A percentile compares a stretch with the other conserved stretches of the same genome.
phyloP scores from a whole-genome alignment of 2,797 vertebrate genomes.

The Alfaro cultratus region DNA sequence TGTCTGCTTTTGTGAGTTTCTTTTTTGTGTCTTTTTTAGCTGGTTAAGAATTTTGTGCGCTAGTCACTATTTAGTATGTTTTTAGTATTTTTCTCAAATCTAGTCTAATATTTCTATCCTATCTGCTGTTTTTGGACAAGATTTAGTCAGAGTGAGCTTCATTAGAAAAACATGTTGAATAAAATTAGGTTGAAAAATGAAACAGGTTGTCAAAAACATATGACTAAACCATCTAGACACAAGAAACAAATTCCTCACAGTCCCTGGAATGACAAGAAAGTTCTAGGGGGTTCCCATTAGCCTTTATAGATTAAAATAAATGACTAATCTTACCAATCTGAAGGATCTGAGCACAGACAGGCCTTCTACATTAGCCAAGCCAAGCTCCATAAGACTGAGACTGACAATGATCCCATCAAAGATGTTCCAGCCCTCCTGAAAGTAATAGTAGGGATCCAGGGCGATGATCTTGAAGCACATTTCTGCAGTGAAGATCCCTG shows the following conservation, averaged over 20 bases:
- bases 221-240: neutral
- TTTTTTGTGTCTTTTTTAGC: neutral
- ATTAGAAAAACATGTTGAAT: neutral
- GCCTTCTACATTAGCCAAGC: conserved; percentile 93
- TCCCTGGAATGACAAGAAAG: neutral
- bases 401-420: conserved; percentile 97
- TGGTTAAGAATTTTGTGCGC: no score
- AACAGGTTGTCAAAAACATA: neutral
- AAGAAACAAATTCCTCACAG: neutral
- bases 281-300: neutral
- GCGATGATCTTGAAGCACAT: conserved; percentile 98
- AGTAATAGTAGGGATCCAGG: conserved; percentile 96
- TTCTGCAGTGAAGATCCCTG: conserved; percentile 97
- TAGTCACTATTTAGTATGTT: neutral
- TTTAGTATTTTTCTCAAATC: neutral
- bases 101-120: neutral
- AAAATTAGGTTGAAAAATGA: neutral
- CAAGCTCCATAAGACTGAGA: conserved; percentile 96
- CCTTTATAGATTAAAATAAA: neutral
- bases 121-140: no score
- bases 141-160: neutral
- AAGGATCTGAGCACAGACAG: conserved; percentile 96
- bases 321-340: conserved; percentile 87
- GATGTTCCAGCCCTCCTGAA: conserved; percentile 98
- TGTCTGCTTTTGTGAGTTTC: neutral